Conservation (phyloP, 1,140 invertebrate genomes). For the Rhizoglyphus robini region DNA sequence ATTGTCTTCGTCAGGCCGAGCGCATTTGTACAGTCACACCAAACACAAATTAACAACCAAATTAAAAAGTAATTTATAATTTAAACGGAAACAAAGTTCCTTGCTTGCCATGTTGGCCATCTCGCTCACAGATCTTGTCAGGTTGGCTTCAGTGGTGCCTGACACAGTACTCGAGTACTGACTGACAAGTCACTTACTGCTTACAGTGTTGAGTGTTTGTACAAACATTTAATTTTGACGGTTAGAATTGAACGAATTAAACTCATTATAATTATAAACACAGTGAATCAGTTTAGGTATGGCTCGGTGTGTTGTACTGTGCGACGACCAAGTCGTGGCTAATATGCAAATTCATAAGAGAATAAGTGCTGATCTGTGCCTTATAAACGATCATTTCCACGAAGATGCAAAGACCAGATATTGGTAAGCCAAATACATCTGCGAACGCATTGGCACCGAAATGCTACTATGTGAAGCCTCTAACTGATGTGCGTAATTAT, state of each 20-base stretch:
- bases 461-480: no score
- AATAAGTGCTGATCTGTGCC: constrained; percentile 1
- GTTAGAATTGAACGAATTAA: constrained; percentile 5
- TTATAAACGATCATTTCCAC: constrained; percentile 12
- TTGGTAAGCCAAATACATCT: no score
- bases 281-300: neutral
- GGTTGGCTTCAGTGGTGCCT: no score
- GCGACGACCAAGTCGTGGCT: neutral
- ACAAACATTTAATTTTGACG: constrained; percentile 2
- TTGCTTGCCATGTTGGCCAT: no score
- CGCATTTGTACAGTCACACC: no score
- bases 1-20: no score
- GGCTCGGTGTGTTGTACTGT: neutral
- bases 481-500: no score
- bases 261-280: no score
- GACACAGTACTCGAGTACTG: no score
- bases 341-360: constrained; percentile 11
- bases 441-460: no score
- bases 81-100: neutral
- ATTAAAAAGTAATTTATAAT: constrained; percentile 1
- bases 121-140: no score
- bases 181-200: neutral
- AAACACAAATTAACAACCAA: neutral
- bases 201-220: constrained; percentile 2
- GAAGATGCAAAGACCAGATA: no score